Conservation (phyloP, 2,113 vertebrate genomes). For the Coracopsis vasa region DNA sequence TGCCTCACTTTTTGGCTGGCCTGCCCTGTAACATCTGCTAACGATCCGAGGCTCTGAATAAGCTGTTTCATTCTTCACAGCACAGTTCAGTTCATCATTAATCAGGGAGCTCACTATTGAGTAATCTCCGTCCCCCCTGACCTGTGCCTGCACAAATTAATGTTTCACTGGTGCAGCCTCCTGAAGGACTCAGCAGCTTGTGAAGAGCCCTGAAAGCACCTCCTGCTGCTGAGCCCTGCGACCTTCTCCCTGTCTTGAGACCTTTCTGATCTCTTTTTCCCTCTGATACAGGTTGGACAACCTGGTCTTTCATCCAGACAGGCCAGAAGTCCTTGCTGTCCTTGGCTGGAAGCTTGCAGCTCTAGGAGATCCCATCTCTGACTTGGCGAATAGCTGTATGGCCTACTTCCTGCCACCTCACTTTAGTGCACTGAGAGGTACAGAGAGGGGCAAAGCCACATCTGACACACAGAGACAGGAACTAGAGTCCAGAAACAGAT, state of each 20-base stretch:
- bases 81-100: background rate
- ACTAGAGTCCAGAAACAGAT: background rate
- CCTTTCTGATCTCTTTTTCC: slow-evolving; percentile 13
- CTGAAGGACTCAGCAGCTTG: background rate
- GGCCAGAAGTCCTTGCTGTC: slow-evolving; percentile 77
- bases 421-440: slow-evolving; percentile 75
- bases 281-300: slow-evolving; percentile 77
- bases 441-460: background rate
- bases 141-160: background rate
- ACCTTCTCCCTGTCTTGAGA: background rate
- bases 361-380: slow-evolving; percentile 80
- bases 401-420: slow-evolving; percentile 71
- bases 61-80: background rate
- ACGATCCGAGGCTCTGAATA: background rate
- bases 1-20: background rate
- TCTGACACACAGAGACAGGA: background rate
- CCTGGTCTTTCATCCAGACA: slow-evolving; percentile 82
- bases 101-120: background rate
- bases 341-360: slow-evolving; percentile 83
- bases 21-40: background rate
- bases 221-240: background rate
- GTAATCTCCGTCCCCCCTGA: background rate
- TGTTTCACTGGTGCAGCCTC: background rate
- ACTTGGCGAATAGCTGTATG: slow-evolving; percentile 81
- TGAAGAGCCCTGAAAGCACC: background rate